A percentile compares a stretch with the other conserved stretches of the same genome.
These are phyloP conservation scores for Brachypalpus laphriformis DNA, from an alignment of 2,888 invertebrate species.

Conservation along the genomic window DNA sequence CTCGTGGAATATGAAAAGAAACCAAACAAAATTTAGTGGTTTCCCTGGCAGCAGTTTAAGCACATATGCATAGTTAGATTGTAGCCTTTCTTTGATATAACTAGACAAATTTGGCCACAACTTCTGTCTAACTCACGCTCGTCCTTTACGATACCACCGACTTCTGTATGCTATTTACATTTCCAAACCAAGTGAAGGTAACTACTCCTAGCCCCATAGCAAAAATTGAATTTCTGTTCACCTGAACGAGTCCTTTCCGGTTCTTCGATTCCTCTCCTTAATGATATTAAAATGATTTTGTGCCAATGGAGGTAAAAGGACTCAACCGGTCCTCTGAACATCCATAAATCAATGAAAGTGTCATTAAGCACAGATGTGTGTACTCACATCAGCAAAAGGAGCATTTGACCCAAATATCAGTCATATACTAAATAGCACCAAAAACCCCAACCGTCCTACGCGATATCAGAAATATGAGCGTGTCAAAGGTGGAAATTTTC, in stretches of 20 bases:
- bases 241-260: not conserved
- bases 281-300: constrained; percentile 6
- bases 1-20: no score
- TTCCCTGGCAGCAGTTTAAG: no score
- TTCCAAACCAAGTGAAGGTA: not conserved
- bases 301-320: not conserved
- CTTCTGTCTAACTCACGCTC: no score
- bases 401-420: constrained; percentile 15
- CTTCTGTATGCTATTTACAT: not conserved
- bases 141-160: no score
- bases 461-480: not conserved
- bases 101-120: no score
- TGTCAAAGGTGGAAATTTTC: constrained; percentile 1
- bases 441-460: not conserved
- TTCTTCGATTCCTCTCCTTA: not conserved
- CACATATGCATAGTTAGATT: no score
- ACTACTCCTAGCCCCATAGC: not conserved
- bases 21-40: no score
- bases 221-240: not conserved
- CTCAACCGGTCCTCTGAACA: constrained; percentile 2
- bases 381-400: not conserved
- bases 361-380: constrained; percentile 19
- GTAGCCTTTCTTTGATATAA: no score
- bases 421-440: not conserved
- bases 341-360: constrained; percentile 33